Evolutionary conservation across 2,888 invertebrate genomes (phyloP), one percentile per base, ranked within the genome.

Genomic region (Dryobotodes eremita): DNA sequence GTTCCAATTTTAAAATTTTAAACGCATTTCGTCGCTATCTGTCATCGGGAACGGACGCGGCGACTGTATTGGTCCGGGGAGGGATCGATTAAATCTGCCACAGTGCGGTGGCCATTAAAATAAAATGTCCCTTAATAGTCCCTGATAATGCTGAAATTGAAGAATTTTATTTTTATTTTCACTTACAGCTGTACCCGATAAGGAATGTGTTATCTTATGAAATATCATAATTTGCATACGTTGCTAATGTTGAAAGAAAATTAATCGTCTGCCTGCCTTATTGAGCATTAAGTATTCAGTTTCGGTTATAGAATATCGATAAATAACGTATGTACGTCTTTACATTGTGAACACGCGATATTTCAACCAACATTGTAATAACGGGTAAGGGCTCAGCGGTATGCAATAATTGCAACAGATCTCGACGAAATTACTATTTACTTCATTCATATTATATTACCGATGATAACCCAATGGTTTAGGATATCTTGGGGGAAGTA

Each of bases 11-110:
- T 93, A 92, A 93, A 93, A 92, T 93, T 93, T 94, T 93, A 94
- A 94, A 93, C 92, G 92, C 94, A 95, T 94, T 95, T 93, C 92
- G 90, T 92, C 91, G 93, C 93, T 96, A 96, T 96, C 96, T 96
- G 95, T 96, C 96, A 96, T 96, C 96, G 93, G 89, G 91, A 89
- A 92, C 92, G 89, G 93, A 94, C 95, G 94, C 91, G 89, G 90
- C 87, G 88, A 87, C 90, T 85, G 92, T 91, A 92, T 91, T 92
- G 92, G 90, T 84, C 89, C 77, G 79, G 82, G 75, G 84, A 83
- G 84, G 84, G 83, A 86, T 91, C 94, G 96, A 96, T 96, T 95
- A 95, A 94, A 96, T 96, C 96, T 94, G 91, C 92, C 91, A 89
- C 92, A 91, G 87, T 91, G 91, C 91, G 93, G 94, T 92, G 94